These are phyloP conservation scores for Ecliptopera silaceata DNA, from an alignment of 2,888 invertebrate genomes.

Conservation along the genomic window DNA sequence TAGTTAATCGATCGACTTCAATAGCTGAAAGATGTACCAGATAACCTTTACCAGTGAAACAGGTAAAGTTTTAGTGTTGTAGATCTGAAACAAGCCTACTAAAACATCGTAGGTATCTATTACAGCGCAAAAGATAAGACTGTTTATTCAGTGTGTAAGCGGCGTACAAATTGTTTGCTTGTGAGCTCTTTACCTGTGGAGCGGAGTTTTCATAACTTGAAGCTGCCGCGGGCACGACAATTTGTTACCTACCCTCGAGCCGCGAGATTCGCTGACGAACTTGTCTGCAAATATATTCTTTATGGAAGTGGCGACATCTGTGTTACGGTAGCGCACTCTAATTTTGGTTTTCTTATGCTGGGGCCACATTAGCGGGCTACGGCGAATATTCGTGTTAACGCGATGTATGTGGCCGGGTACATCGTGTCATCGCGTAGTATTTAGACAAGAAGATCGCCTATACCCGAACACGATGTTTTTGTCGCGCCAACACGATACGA, in stretches of 20 bases:
- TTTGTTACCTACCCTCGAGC: conserved; percentile 62
- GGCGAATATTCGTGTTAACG: too few relatives aligned
- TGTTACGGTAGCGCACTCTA: conserved; percentile 17
- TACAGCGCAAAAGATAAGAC: conserved; percentile 61
- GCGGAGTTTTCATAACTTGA: conserved; percentile 72
- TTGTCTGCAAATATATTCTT: conserved; percentile 64
- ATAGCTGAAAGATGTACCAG: neutral
- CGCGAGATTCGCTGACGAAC: conserved; percentile 71
- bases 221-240: conserved; percentile 72
- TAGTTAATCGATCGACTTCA: conserved; percentile 3
- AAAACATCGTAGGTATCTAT: conserved; percentile 58
- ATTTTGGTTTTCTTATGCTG: too few relatives aligned
- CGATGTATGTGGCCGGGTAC: too few relatives aligned
- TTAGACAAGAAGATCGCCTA: too few relatives aligned
- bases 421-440: too few relatives aligned
- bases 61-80: conserved; percentile 35
- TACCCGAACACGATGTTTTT: too few relatives aligned
- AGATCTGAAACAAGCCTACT: conserved; percentile 44
- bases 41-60: conserved; percentile 12
- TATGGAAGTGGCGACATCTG: conserved; percentile 45
- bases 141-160: conserved; percentile 75
- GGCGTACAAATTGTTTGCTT: conserved; percentile 77
- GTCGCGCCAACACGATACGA: too few relatives aligned
- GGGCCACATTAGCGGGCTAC: too few relatives aligned
- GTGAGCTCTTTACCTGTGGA: conserved; percentile 68